phyloP scores from a whole-genome alignment of 1,140 invertebrate species.

The Bicyclus anynana region DNA sequence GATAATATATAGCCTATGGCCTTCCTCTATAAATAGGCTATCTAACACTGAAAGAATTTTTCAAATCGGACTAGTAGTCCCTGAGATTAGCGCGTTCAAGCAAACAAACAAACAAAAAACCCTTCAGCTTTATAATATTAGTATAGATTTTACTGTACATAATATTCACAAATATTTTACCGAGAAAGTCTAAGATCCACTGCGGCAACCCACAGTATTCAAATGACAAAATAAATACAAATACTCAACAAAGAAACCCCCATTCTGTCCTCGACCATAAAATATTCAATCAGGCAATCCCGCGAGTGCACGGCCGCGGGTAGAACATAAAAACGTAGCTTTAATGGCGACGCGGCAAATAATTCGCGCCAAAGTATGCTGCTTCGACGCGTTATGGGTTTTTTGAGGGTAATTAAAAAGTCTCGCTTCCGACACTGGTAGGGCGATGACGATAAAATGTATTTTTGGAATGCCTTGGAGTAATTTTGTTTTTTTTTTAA shows the following conservation, averaged over 20 bases:
- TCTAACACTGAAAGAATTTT: too few relatives aligned
- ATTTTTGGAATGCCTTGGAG: background rate
- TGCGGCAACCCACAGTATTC: too few relatives aligned
- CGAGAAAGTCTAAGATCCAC: too few relatives aligned
- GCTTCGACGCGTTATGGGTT: background rate
- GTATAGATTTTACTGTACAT: too few relatives aligned
- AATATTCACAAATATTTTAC: too few relatives aligned
- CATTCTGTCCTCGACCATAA: background rate
- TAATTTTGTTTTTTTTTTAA: too few relatives aligned
- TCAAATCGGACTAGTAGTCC: too few relatives aligned
- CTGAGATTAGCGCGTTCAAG: too few relatives aligned
- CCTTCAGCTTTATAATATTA: too few relatives aligned
- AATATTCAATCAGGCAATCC: conserved; percentile 12
- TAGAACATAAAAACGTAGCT: background rate
- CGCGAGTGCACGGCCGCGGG: background rate
- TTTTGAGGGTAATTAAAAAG: background rate
- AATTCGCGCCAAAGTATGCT: background rate
- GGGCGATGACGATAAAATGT: background rate
- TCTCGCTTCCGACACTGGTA: background rate
- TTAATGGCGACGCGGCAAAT: background rate
- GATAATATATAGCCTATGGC: too few relatives aligned
- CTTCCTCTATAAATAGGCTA: too few relatives aligned
- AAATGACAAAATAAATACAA: background rate
- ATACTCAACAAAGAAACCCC: background rate
- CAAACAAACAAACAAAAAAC: too few relatives aligned